phyloP scores from a whole-genome alignment of 1,140 invertebrate species.

The Paraescarpia echinospica region DNA sequence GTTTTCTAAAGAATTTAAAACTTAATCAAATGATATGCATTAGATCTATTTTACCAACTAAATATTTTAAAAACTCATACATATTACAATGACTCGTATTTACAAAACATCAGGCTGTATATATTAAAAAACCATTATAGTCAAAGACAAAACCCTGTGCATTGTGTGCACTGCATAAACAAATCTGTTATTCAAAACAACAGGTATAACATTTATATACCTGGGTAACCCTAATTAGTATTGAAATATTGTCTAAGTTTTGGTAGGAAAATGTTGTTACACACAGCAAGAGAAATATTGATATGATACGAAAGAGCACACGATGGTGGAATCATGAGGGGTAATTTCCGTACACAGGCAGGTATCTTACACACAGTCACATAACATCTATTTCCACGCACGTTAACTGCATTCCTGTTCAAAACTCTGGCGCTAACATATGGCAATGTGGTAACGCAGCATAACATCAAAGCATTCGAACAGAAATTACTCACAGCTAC shows the following conservation, averaged over 20 bases:
- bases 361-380: neutral
- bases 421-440: neutral
- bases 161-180: too few relatives aligned
- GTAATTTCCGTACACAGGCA: neutral
- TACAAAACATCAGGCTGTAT: neutral
- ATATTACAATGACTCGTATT: neutral
- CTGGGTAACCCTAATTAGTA: too few relatives aligned
- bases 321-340: neutral
- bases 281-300: neutral
- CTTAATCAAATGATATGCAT: too few relatives aligned
- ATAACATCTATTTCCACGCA: neutral
- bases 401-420: neutral
- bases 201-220: too few relatives aligned
- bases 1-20: too few relatives aligned
- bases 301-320: neutral
- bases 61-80: neutral
- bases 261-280: neutral
- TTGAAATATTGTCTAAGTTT: neutral
- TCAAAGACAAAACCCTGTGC: neutral
- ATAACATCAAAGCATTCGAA: neutral
- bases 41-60: too few relatives aligned
- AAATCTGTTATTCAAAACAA: too few relatives aligned
- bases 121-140: neutral
- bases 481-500: neutral
- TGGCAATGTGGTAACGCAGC: neutral